phyloP scores from a whole-genome alignment of 2,113 vertebrate species.

The Cisticola juncidis region DNA sequence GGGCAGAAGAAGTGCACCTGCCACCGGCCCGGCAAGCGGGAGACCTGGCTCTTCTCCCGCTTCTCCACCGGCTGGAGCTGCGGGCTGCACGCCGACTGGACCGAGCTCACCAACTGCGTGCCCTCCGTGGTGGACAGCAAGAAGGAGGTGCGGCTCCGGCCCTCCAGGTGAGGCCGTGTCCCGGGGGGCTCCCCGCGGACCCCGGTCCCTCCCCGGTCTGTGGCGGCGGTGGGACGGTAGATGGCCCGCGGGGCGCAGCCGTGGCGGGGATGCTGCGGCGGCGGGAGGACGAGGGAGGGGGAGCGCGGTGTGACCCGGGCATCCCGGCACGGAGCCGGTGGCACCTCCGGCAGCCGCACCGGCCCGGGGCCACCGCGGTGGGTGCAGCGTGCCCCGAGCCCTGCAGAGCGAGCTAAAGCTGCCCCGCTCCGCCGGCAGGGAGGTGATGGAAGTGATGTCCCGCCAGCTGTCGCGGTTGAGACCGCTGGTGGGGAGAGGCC shows the following conservation, averaged over 20 bases:
- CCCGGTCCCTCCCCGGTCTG: background rate
- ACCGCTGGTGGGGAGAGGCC: background rate
- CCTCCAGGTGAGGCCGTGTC: slow-evolving; percentile 79
- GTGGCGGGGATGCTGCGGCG: background rate
- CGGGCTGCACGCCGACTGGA: slow-evolving; percentile 92
- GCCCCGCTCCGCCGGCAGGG: background rate
- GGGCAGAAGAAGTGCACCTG: slow-evolving; percentile 98
- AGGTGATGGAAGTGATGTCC: fast-evolving
- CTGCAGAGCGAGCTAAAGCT: background rate
- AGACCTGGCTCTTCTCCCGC: slow-evolving; percentile 97
- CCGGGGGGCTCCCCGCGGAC: background rate
- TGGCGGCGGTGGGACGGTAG: background rate
- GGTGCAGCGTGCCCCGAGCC: background rate
- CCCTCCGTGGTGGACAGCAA: slow-evolving; percentile 81
- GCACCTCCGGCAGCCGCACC: background rate
- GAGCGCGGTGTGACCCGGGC: background rate
- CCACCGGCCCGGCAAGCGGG: slow-evolving; percentile 89
- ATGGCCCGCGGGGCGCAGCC: background rate
- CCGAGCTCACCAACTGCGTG: background rate
- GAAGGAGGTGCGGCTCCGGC: slow-evolving; percentile 72
- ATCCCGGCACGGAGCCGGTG: background rate
- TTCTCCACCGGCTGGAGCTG: slow-evolving; percentile 99
- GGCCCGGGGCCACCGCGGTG: background rate
- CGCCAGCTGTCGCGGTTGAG: background rate
- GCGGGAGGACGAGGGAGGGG: background rate